Conservation (phyloP, 2,113 vertebrate genomes). For the Piprites chloris region DNA sequence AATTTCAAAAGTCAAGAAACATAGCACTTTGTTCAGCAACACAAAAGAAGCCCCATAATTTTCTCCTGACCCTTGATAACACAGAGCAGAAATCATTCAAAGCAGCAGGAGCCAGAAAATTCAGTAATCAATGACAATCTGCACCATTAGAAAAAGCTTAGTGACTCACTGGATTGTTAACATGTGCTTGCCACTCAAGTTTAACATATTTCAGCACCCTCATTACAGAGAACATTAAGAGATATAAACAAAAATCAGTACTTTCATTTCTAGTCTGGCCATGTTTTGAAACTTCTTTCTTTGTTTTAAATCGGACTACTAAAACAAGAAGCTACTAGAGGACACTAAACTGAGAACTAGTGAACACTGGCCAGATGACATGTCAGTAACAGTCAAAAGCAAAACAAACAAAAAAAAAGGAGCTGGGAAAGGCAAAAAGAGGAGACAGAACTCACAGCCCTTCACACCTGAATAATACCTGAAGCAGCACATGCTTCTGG, state of each 20-base stretch:
- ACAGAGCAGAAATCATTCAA: neutral
- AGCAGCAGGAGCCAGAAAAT: neutral
- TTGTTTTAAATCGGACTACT: neutral
- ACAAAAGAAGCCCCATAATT: neutral
- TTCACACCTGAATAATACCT: neutral
- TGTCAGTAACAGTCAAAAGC: neutral
- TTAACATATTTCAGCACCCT: neutral
- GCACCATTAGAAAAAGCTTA: neutral
- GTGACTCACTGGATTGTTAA: neutral
- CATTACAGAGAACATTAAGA: neutral
- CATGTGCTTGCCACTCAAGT: rapidly evolving
- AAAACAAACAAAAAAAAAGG: neutral
- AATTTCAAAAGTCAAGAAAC: neutral
- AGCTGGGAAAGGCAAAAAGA: neutral
- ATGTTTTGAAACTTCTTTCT: neutral
- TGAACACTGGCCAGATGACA: neutral
- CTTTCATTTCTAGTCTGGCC: neutral
- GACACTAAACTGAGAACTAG: neutral
- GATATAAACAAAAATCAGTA: neutral
- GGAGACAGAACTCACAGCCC: neutral
- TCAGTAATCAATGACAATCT: neutral
- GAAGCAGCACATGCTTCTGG: neutral
- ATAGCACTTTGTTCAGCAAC: neutral
- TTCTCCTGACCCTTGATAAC: neutral
- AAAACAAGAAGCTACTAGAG: neutral